These are phyloP conservation scores for Parthenolecanium corni DNA, from an alignment of 2,888 invertebrate genomes.

Conservation along the genomic window DNA sequence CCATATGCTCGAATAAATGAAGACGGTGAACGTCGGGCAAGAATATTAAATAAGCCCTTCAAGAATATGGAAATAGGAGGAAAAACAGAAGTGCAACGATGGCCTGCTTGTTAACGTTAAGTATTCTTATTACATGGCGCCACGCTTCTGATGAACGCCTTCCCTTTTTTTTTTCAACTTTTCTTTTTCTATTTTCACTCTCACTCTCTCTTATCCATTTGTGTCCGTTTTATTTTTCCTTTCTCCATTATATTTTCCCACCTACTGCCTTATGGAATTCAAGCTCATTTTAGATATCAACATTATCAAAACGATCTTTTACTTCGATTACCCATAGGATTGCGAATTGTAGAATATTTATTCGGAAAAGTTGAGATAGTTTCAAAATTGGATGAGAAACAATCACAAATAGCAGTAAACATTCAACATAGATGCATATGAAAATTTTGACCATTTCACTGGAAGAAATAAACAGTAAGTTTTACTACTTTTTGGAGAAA, in stretches of 20 bases:
- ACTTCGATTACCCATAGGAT: no score
- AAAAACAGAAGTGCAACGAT: neutral
- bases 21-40: slow-evolving; percentile 10
- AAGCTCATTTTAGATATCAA: no score
- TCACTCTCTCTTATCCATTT: neutral
- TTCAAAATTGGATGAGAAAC: no score
- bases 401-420: no score
- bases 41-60: slow-evolving; percentile 27
- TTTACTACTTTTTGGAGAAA: no score
- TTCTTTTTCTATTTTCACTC: neutral
- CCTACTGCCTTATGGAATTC: neutral
- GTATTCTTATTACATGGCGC: slow-evolving; percentile 27
- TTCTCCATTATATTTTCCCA: neutral
- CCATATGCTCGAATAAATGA: slow-evolving; percentile 23
- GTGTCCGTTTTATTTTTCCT: neutral
- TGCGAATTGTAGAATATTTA: no score
- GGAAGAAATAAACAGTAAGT: no score
- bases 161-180: neutral
- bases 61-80: slow-evolving; percentile 18
- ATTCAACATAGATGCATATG: no score
- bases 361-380: no score
- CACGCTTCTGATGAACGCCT: slow-evolving; percentile 20
- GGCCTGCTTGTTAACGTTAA: slow-evolving; percentile 13
- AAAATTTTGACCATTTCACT: no score
- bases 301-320: no score